Evolutionary conservation across 2,113 vertebrate species (phyloP).

Genomic region (Nothoprocta pentlandii): DNA sequence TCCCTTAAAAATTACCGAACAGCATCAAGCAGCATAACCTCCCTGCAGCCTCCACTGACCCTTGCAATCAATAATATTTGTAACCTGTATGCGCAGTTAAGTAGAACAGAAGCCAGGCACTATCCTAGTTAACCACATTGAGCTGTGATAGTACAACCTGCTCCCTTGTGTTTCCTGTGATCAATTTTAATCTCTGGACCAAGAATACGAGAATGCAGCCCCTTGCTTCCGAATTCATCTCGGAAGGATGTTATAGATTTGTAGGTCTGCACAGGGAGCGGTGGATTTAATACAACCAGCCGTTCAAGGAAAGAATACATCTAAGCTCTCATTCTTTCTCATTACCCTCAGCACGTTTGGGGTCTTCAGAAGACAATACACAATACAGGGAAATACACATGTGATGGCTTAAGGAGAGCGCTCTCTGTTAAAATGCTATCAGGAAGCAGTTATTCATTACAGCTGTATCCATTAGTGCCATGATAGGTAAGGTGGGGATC

Average conservation of each 20-base stretch:
- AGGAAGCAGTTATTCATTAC: background rate
- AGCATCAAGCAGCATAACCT: slow-evolving; percentile 61
- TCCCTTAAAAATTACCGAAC: slow-evolving; percentile 73
- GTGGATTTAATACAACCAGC: slow-evolving; percentile 71
- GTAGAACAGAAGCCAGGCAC: slow-evolving; percentile 68
- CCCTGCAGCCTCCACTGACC: slow-evolving; percentile 62
- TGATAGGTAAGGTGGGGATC: background rate
- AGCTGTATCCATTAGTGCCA: background rate
- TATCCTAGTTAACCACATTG: slow-evolving; percentile 76
- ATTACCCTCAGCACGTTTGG: slow-evolving; percentile 26
- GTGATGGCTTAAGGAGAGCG: slow-evolving; percentile 16
- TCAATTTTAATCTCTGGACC: slow-evolving; percentile 84
- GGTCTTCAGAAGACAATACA: slow-evolving; percentile 26
- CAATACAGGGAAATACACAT: slow-evolving; percentile 37
- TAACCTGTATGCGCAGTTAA: slow-evolving; percentile 72
- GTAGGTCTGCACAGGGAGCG: slow-evolving; percentile 58
- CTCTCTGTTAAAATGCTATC: background rate
- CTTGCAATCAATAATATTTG: slow-evolving; percentile 77
- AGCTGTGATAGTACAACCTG: slow-evolving; percentile 70
- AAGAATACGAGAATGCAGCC: slow-evolving; percentile 74
- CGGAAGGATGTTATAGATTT: slow-evolving; percentile 78
- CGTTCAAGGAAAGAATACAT: slow-evolving; percentile 69
- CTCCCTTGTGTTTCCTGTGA: slow-evolving; percentile 77
- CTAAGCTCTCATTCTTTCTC: slow-evolving; percentile 61
- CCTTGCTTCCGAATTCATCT: slow-evolving; percentile 72